Evolutionary conservation across 2,888 invertebrate genomes (phyloP), one percentile per base, ranked within the genome.

Genomic region (Conops quadrifasciatus): DNA sequence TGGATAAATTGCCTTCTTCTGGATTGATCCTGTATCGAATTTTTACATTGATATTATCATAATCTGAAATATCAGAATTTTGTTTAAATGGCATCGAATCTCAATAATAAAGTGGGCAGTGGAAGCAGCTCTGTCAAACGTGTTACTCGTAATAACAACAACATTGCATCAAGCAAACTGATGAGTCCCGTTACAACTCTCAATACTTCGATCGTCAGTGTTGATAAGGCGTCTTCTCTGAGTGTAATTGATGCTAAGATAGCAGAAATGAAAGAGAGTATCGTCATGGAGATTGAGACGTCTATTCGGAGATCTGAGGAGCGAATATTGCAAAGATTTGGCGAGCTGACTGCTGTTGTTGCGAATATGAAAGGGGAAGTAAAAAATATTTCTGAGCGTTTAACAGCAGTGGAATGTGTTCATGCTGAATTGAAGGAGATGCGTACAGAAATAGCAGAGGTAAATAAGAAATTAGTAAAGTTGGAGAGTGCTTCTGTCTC

Each of bases 161-260:
- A n/a, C n/a, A n/a, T n/a, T n/a, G n/a, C n/a, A n/a, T n/a, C n/a
- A n/a, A n/a, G n/a, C n/a, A n/a, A n/a, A n/a, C n/a, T n/a, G n/a
- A n/a, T n/a, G n/a, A n/a, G n/a, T n/a, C n/a, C n/a, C n/a, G n/a
- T n/a, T n/a, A n/a, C n/a, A n/a, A n/a, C n/a, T n/a, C n/a, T n/a
- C n/a, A n/a, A n/a, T n/a, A n/a, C n/a, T n/a, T n/a, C n/a, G n/a
- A n/a, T n/a, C n/a, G n/a, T n/a, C n/a, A n/a, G n/a, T n/a, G n/a
- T n/a, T n/a, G n/a, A n/a, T n/a, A n/a, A n/a, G n/a, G 36, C 43
- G 24, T 47, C 36, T 53, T 62, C 62, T 45, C 45, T 45, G 11
- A 15, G 15, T 45, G 9, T 15, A 15, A 13, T 45, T 9, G 45
- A 45, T 45, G 45, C 9, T 15, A 45, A 45, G 45, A 9, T 45